These are phyloP conservation scores for Typhlomys cinereus DNA, from an alignment of 2,113 vertebrate species.

Conservation along the genomic window DNA sequence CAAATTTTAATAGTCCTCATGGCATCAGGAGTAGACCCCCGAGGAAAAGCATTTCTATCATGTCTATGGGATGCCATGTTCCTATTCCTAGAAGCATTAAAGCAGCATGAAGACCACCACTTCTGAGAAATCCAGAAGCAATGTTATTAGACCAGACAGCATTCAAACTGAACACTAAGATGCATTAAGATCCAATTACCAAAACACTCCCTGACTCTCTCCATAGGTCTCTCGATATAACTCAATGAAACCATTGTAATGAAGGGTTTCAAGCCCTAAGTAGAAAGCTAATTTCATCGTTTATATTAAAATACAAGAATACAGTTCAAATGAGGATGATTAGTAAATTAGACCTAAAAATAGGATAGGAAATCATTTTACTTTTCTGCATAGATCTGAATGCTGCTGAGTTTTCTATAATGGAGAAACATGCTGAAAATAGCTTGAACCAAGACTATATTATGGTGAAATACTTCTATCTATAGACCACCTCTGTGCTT, in stretches of 20 bases:
- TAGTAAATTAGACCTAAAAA: not conserved
- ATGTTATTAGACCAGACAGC: too few relatives aligned
- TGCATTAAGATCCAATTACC: not conserved
- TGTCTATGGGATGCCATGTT: not conserved
- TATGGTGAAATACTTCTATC: not conserved
- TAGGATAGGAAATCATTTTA: not conserved
- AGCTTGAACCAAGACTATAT: not conserved
- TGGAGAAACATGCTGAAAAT: not conserved
- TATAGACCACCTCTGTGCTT: not conserved
- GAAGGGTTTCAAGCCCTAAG: not conserved
- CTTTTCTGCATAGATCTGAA: not conserved
- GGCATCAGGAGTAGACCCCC: too few relatives aligned
- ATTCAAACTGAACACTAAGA: not conserved
- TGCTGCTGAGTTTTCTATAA: not conserved
- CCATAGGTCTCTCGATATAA: too few relatives aligned
- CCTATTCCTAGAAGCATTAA: not conserved
- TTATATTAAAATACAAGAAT: not conserved
- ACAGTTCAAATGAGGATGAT: not conserved
- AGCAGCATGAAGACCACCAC: not conserved
- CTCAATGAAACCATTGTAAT: too few relatives aligned
- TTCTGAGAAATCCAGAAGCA: not conserved
- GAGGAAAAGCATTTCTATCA: too few relatives aligned
- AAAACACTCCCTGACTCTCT: not conserved
- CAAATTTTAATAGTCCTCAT: too few relatives aligned
- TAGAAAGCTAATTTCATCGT: not conserved